Base-by-base conservation (phyloP, 2,888 invertebrate species). In the Bombylius major region DNA sequence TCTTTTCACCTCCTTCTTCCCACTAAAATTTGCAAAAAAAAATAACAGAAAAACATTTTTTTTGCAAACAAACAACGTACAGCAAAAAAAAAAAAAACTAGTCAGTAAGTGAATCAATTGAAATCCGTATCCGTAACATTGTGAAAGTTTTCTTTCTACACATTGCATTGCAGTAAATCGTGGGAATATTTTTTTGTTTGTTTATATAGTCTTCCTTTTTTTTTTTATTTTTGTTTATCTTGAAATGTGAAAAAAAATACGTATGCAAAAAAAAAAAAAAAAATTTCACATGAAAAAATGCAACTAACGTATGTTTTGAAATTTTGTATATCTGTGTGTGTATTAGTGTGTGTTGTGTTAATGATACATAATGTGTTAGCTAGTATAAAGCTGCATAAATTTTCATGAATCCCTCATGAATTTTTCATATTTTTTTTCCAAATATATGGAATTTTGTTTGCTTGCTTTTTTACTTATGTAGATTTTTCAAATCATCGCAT, bases 351-450 rank as follows among this genome's bases (percentile, higher is more conserved):
- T 23, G 3, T 23, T 23, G 23, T 23, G 23, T 23, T 23, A 23
- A 23, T 23, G 23, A 23, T 23, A 23, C 23, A 23, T 23, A 23
- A 23, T 23, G 23, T 23, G 23, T 23, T 23, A 23, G 23, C 23
- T 23, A 23, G 23, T 23, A 23, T 23, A 23, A n/a, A 23, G 23
- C 23, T 23, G 23, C 23, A 23, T 23, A 23, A 23, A 23, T 42
- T 11, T 42, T 44, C 23, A 23, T 12, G 50, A 31, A 23, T 39
- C 54, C 51, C 47, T 54, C 50, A 55, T 55, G 55, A 55, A 55
- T 50, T 51, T 55, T 55, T 55, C 51, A 55, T 55, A 13, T 34
- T 54, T 44, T 34, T n/a, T n/a, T n/a, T n/a, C n/a, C 50, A 36
- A 42, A 50, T 13, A 9, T 23, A 33, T 45, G 34, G 45, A 44